Evolutionary conservation across 2,888 invertebrate genomes (phyloP).

Genomic region (Himalopsyche japonica): DNA sequence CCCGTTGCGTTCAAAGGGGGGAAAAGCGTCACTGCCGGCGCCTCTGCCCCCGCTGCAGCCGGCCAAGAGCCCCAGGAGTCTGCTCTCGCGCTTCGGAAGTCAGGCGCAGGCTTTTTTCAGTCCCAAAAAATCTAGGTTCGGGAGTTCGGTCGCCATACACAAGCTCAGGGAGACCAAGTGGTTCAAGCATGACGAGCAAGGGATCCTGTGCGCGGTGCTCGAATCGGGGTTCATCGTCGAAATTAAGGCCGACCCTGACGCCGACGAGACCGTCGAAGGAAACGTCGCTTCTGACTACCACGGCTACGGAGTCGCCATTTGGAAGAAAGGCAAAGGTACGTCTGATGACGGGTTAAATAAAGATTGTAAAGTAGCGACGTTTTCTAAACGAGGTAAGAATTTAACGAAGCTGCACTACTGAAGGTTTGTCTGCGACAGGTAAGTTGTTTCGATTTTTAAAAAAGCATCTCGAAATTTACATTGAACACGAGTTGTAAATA

Average conservation of each 20-base stretch:
- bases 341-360: slow-evolving; percentile 34
- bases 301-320: slow-evolving; percentile 71
- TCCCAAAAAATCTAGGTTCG: slow-evolving; percentile 56
- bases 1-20: slow-evolving; percentile 32
- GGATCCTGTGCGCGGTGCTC: slow-evolving; percentile 71
- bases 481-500: background rate
- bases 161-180: slow-evolving; percentile 75
- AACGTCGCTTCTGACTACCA: slow-evolving; percentile 58
- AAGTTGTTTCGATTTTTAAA: background rate
- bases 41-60: slow-evolving; percentile 22
- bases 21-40: slow-evolving; percentile 46
- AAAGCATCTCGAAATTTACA: background rate
- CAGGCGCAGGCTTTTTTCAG: slow-evolving; percentile 61
- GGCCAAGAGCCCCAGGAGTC: slow-evolving; percentile 40
- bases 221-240: slow-evolving; percentile 75
- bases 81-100: slow-evolving; percentile 60
- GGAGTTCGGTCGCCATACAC: slow-evolving; percentile 70
- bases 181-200: slow-evolving; percentile 72
- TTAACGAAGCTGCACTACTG: background rate
- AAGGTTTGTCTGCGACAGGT: background rate
- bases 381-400: background rate
- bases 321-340: slow-evolving; percentile 73
- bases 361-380: background rate
- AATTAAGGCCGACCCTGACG: slow-evolving; percentile 53
- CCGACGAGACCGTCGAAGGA: slow-evolving; percentile 55